Evolutionary conservation across 30 jellyfish, hydroid and myxozoan genomes (phyloP).

Genomic region (Mastigias papua): DNA sequence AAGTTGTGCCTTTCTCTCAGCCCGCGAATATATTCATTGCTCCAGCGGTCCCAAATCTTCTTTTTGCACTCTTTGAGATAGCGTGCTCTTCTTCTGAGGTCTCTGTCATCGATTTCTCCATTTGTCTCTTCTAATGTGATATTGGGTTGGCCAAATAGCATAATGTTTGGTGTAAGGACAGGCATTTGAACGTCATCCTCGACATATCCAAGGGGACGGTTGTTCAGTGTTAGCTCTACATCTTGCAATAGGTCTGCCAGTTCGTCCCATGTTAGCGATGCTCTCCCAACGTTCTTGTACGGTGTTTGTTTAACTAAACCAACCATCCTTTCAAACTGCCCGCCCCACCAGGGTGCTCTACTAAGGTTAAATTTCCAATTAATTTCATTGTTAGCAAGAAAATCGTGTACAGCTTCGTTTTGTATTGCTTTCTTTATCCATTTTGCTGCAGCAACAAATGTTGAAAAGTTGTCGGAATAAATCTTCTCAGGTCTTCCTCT

Average conservation of each 20-base stretch:
- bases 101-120: too few relatives aligned
- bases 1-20: constrained; percentile 80
- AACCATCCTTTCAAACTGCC: too few relatives aligned
- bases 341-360: constrained; percentile 94
- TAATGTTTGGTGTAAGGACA: constrained; percentile 72
- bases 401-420: constrained; percentile 60
- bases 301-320: too few relatives aligned
- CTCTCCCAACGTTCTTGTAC: constrained; percentile 68
- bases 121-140: constrained; percentile 35
- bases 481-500: constrained; percentile 74
- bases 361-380: constrained; percentile 82
- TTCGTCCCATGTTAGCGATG: constrained; percentile 51
- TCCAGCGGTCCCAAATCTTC: constrained; percentile 74
- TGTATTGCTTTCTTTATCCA: constrained; percentile 37
- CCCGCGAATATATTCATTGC: constrained; percentile 58
- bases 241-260: constrained; percentile 49
- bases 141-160: constrained; percentile 73
- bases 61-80: constrained; percentile 47
- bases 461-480: constrained; percentile 71
- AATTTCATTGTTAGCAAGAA: constrained; percentile 37
- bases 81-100: constrained; percentile 62
- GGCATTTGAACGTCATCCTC: constrained; percentile 82
- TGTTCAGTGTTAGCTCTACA: constrained; percentile 69
- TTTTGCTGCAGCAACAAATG: too few relatives aligned
- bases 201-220: constrained; percentile 77